These are phyloP conservation scores for Oligia fasciuncula DNA, from an alignment of 2,888 invertebrate species.

Conservation along the genomic window DNA sequence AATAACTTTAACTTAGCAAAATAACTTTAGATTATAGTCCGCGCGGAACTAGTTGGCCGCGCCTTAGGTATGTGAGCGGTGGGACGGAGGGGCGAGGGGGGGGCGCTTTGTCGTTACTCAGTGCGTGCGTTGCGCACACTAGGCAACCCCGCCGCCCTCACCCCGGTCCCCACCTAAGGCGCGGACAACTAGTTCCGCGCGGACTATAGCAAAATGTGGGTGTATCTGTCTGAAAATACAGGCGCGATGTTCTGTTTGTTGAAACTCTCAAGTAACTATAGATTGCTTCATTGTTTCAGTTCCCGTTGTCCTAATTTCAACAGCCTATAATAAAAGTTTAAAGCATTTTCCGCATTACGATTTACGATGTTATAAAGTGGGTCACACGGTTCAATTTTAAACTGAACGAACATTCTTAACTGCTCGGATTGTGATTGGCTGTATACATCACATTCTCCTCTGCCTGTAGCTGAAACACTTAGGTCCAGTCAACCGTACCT, in stretches of 20 bases:
- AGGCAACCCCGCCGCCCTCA: too few species aligned
- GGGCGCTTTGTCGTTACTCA: too few species aligned
- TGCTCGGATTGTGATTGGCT: constrained; percentile 20
- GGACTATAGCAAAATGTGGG: background rate
- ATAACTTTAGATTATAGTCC: too few species aligned
- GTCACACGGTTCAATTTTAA: constrained; percentile 36
- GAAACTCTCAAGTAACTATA: background rate
- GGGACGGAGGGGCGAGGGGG: too few species aligned
- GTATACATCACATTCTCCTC: background rate
- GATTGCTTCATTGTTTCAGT: constrained; percentile 39
- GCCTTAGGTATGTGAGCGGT: too few species aligned
- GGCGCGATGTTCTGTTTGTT: background rate
- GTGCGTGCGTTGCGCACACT: too few species aligned
- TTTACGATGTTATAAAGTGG: constrained; percentile 43
- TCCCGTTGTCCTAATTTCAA: constrained; percentile 50
- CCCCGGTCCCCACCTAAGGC: too few species aligned
- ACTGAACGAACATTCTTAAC: constrained; percentile 17
- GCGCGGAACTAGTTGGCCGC: too few species aligned
- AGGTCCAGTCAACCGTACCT: background rate
- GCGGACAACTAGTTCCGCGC: too few species aligned
- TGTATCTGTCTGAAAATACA: background rate
- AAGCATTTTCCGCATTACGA: constrained; percentile 46
- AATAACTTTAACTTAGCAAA: too few species aligned
- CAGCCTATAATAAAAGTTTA: constrained; percentile 48
- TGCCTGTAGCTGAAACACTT: background rate